A percentile compares a stretch with the other conserved stretches of the same genome.
Conservation (phyloP, 2,113 vertebrate genomes). For the Danionella cerebrum region DNA sequence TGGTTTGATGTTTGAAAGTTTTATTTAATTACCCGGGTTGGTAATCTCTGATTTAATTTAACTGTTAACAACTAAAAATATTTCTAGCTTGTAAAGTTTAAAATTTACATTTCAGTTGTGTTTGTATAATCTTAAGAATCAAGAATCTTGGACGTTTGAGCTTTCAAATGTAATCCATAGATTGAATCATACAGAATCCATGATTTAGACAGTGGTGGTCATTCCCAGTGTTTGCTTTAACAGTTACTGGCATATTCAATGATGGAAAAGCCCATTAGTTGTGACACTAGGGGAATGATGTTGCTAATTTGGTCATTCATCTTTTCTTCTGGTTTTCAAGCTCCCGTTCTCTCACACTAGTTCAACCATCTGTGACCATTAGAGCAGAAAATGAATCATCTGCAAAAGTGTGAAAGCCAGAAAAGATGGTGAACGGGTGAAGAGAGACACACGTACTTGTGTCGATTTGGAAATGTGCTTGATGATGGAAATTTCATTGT, state of each 20-base stretch:
- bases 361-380: neutral
- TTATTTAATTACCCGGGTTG: too few species aligned
- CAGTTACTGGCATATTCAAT: neutral
- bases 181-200: neutral
- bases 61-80: too few species aligned
- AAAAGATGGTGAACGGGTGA: neutral
- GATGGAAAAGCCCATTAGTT: neutral
- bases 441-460: slow-evolving; percentile 1
- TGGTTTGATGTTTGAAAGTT: too few species aligned
- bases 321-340: neutral
- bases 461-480: slow-evolving; percentile 16
- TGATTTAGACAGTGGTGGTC: neutral
- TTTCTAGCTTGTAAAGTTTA: too few species aligned
- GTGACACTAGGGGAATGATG: neutral
- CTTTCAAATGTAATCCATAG: too few species aligned
- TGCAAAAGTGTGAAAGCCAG: neutral
- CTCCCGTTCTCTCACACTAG: neutral
- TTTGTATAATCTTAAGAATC: too few species aligned
- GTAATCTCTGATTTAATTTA: too few species aligned
- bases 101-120: too few species aligned
- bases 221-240: neutral
- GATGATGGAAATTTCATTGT: slow-evolving; percentile 36
- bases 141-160: too few species aligned
- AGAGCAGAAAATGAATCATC: neutral
- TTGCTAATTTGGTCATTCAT: slow-evolving; percentile 12